Base-by-base conservation (phyloP, 2,113 vertebrate genomes). In the Channa argus region DNA sequence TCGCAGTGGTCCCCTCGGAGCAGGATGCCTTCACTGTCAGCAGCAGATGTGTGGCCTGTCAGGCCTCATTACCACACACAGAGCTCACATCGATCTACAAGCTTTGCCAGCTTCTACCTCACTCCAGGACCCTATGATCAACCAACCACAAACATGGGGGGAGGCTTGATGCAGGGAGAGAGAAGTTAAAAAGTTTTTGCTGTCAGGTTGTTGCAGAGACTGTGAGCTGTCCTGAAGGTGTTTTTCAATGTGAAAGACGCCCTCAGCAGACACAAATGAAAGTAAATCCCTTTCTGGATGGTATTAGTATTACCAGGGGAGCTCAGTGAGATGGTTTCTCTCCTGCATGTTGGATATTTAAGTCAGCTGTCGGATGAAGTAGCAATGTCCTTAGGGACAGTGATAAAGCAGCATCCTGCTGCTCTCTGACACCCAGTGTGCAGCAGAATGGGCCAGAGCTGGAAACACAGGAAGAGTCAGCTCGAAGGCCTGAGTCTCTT, bases 21-120 rank as follows among this genome's bases (percentile, higher is more conserved):
- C 36, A 11, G 6, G 50, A 14, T 3, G 5, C 14, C 10, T 8
- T 60, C 54, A 15, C 45, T 41, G 45, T 34, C 54, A 33, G 44
- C 53, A 49, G 44, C 54, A 70, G 65, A 68, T 46, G 64, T 46
- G 64, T 45, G 51, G 1, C 43, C 43, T 56, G 6, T 68, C 64
- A 0, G n/a, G 65, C 44, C 50, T 69, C 44, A 44, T 63, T 63
- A 62, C 44, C 13, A 13, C 4, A 9, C 45, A 14, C 38, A 24
- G 36, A 11, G 14, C 13, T 6, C 12, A 2, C 10, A 34, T 15
- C 12, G 8, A 65, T 49, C 47, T 24, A 24, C 24, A 24, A 24
- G 24, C 24, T 24, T 24, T 24, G 24, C 24, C 24, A 24, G 24
- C 24, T 24, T 24, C 24, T 24, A 24, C 24, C 24, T 24, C 24